A percentile compares a stretch with the other conserved stretches of the same genome.
phyloP scores from a whole-genome alignment of 2,113 vertebrate genomes.

The Xiphorhynchus elegans region DNA sequence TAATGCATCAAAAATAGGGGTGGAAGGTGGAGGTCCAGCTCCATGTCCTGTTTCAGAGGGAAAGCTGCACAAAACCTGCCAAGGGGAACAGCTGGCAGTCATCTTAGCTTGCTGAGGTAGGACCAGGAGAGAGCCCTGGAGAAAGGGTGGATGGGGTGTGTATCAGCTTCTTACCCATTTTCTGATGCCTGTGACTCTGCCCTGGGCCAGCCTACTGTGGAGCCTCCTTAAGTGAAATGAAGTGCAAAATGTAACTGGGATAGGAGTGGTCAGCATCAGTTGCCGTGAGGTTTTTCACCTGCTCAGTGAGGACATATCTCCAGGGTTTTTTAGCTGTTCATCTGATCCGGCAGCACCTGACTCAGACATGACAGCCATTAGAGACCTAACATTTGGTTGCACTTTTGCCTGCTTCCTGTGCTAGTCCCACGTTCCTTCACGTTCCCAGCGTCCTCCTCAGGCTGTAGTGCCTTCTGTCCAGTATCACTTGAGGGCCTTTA shows the following conservation, averaged over 20 bases:
- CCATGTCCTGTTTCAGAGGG: background rate
- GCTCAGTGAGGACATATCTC: background rate
- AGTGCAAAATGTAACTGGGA: background rate
- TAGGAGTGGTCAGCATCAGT: background rate
- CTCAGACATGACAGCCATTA: background rate
- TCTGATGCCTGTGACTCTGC: background rate
- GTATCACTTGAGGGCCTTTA: background rate
- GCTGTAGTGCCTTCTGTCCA: background rate
- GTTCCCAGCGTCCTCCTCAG: background rate
- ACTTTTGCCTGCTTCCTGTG: background rate
- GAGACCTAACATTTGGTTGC: background rate
- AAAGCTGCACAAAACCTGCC: background rate
- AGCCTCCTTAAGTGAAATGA: background rate
- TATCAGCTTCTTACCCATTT: fast-evolving
- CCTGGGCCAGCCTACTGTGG: background rate
- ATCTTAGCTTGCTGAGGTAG: background rate
- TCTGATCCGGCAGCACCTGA: background rate
- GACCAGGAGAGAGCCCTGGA: background rate
- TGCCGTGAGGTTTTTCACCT: background rate
- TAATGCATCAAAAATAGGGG: background rate
- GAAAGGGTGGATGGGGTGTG: background rate
- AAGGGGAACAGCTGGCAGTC: background rate
- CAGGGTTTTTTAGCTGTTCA: background rate
- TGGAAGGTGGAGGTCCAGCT: background rate
- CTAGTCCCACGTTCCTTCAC: background rate